phyloP scores from a whole-genome alignment of 2,888 invertebrate species.

The Eurytoma adleriae region DNA sequence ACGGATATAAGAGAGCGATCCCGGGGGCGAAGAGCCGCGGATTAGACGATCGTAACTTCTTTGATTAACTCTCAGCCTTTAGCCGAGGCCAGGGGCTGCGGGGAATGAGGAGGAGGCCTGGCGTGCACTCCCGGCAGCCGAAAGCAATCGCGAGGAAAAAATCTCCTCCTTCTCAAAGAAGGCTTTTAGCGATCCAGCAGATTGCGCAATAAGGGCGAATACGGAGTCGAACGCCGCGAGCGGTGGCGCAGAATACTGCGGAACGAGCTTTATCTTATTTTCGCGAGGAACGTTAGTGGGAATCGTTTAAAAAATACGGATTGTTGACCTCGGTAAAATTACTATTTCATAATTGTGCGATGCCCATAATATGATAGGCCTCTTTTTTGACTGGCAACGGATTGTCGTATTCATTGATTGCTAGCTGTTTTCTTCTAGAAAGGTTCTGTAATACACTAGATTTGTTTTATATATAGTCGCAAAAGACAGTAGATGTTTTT shows the following conservation, averaged over 20 bases:
- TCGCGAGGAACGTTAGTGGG: background rate
- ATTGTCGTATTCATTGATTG: too few species aligned
- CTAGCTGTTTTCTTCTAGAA: too few species aligned
- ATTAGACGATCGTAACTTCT: slow-evolving; percentile 34
- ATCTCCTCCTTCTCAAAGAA: background rate
- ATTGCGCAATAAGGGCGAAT: background rate
- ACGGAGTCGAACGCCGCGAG: background rate
- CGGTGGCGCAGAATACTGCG: background rate
- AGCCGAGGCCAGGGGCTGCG: too few species aligned
- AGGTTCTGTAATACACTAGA: too few species aligned
- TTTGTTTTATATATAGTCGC: too few species aligned
- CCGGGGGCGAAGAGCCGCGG: background rate
- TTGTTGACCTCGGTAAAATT: too few species aligned
- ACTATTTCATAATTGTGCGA: too few species aligned
- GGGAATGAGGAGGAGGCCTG: background rate
- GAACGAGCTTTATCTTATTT: background rate
- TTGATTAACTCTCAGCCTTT: slow-evolving; percentile 21
- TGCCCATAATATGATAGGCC: too few species aligned
- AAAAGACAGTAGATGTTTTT: too few species aligned
- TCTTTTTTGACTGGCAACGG: too few species aligned
- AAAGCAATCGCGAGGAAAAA: background rate
- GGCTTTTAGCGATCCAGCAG: background rate
- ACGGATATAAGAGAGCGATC: background rate
- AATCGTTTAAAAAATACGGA: background rate
- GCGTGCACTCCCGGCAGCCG: background rate